Base-by-base conservation (phyloP, 2,797 vertebrate species). In the Helarctos malayanus region DNA sequence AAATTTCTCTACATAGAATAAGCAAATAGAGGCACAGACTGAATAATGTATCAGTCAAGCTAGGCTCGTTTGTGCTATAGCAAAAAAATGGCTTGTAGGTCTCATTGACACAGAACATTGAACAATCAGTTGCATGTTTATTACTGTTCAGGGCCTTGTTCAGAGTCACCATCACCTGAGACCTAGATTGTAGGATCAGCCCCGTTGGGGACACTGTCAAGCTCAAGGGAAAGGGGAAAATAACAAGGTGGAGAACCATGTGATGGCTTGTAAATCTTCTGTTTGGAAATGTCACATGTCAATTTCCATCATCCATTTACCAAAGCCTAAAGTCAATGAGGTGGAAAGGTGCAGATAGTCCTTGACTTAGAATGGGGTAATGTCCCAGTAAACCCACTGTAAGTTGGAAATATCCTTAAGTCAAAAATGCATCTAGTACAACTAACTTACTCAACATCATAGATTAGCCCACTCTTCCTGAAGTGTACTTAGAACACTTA, bases 1-100 rank as follows among this genome's bases (percentile, higher is more conserved):
- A 76, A 73, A 89, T 95, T 92, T 90, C 54, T 81, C 47, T n/a
- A 56, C 10, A 4, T 29, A 61, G 69, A 87, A 79, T 45, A 88
- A 79, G 56, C 45, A 95, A 91, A 82, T 12, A 76, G 59, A 85
- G 19, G 32, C 45, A 76, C 10, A 61, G 47, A 35, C 0, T 3
- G 35, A 71, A 13, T 12, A 21, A 32, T 49, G 18, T 23, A 14
- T 35, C 57, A 32, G n/a, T n/a, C 25, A 57, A 78, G 18, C 18
- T 10, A 32, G 19, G 6, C 25, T 57, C 35, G n/a, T 16, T 52
- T 75, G 19, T 82, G 19, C 38, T 69, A 8, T 35, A 73, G 69
- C 29, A 89, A 82, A 94, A 94, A 94, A 27, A 1, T 69, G 65
- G 63, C 21, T 41, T 59, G 27, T 7, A 11, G 19, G 29, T 57